These are phyloP conservation scores for Tanytarsus gracilentus DNA, from an alignment of 2,888 invertebrate genomes.

Conservation along the genomic window DNA sequence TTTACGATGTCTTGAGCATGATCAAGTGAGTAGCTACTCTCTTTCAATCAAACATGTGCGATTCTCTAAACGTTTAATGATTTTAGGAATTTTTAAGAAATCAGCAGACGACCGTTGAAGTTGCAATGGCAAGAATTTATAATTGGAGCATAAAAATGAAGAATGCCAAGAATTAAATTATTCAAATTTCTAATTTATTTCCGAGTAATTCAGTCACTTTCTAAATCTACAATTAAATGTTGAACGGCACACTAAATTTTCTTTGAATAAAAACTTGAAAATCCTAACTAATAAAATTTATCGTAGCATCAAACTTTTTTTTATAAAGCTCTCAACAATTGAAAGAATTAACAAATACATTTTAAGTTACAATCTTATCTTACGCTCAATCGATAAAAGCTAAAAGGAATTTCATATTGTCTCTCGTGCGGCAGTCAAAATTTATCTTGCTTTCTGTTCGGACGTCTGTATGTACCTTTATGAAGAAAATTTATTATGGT, in stretches of 20 bases:
- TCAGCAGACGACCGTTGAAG: slow-evolving; percentile 97
- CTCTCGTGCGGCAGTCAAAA: too few species aligned
- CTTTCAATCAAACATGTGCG: background rate
- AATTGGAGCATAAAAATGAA: slow-evolving; percentile 96
- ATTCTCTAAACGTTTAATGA: background rate
- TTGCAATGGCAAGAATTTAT: slow-evolving; percentile 96
- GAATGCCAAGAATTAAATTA: slow-evolving; percentile 4
- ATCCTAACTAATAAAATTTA: background rate
- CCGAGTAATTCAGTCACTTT: background rate
- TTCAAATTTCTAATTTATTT: background rate
- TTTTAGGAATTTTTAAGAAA: slow-evolving; percentile 52
- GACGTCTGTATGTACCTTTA: too few species aligned
- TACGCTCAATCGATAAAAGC: too few species aligned
- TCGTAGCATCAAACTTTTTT: too few species aligned
- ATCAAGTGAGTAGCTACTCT: slow-evolving; percentile 50
- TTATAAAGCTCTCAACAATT: too few species aligned
- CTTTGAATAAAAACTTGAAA: background rate
- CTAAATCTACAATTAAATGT: too few species aligned
- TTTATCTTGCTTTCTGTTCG: too few species aligned
- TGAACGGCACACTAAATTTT: background rate
- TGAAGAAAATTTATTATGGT: too few species aligned
- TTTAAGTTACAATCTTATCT: too few species aligned
- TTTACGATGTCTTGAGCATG: slow-evolving; percentile 76
- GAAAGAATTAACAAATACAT: too few species aligned
- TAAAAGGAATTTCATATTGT: too few species aligned